Percentiles rank a stretch among this genome's conserved stretches.
phyloP scores from a whole-genome alignment of 2,797 vertebrate species.

The Arctocebus calabarensis region DNA sequence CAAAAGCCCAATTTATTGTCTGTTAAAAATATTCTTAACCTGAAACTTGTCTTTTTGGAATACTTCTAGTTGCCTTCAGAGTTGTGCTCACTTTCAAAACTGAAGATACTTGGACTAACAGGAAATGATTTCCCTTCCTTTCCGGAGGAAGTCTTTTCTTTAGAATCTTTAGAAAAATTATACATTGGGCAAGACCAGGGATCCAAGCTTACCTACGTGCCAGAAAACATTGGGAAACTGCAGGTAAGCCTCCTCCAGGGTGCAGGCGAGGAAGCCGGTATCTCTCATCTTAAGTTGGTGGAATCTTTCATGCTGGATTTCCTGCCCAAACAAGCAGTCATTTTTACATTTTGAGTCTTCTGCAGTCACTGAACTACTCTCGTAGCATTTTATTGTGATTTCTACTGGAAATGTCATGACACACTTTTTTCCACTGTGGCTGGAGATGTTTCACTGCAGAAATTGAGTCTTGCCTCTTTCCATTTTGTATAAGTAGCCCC shows the following conservation, averaged over 20 bases:
- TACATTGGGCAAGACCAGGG: conserved; percentile 86
- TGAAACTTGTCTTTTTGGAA: conserved; percentile 68
- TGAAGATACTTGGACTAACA: conserved; percentile 85
- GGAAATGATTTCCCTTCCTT: conserved; percentile 86
- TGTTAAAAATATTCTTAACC: conserved; percentile 31
- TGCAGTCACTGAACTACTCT: not conserved
- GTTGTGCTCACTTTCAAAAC: conserved; percentile 78
- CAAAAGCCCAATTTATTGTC: conserved; percentile 29
- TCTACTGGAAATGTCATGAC: not conserved
- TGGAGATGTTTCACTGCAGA: conserved; percentile 13
- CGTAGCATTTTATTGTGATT: not conserved
- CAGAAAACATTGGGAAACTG: conserved; percentile 81
- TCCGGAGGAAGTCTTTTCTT: conserved; percentile 84
- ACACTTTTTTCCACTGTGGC: not conserved
- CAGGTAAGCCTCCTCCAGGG: conserved; percentile 73
- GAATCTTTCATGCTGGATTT: not conserved
- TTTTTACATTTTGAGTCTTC: not conserved
- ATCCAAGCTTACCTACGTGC: conserved; percentile 80
- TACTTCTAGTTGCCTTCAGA: conserved; percentile 81
- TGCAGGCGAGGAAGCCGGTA: not conserved
- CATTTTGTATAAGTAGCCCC: not conserved
- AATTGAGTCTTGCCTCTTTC: not conserved
- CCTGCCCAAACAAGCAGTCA: not conserved
- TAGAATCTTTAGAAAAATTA: conserved; percentile 84
- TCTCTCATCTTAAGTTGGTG: too few relatives aligned